Evolutionary conservation across 2,888 invertebrate genomes (phyloP).

Genomic region (Ormyrus labotus): DNA sequence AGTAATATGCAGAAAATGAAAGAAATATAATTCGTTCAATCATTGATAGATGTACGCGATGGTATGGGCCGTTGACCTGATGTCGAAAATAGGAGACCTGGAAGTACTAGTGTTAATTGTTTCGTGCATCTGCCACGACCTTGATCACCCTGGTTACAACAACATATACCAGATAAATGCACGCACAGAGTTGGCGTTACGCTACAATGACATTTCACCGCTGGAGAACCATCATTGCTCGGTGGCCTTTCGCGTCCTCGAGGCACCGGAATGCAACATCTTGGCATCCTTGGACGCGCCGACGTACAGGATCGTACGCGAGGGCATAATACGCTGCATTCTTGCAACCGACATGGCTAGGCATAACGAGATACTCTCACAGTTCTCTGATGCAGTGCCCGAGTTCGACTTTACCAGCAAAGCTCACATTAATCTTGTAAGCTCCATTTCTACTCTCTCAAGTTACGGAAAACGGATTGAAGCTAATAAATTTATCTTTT

Average conservation of each 20-base stretch:
- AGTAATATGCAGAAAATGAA: no score
- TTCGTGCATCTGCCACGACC: slow-evolving; percentile 88
- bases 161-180: slow-evolving; percentile 90
- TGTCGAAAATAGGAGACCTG: slow-evolving; percentile 83
- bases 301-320: slow-evolving; percentile 82
- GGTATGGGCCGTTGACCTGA: slow-evolving; percentile 84
- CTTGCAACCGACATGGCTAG: slow-evolving; percentile 88
- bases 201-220: slow-evolving; percentile 91
- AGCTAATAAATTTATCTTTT: not conserved
- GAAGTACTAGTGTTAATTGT: slow-evolving; percentile 87
- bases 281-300: slow-evolving; percentile 82
- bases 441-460: slow-evolving; percentile 55
- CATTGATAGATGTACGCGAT: slow-evolving; percentile 86
- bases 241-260: slow-evolving; percentile 87
- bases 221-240: slow-evolving; percentile 92
- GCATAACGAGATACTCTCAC: slow-evolving; percentile 86
- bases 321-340: slow-evolving; percentile 88
- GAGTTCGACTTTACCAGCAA: slow-evolving; percentile 83
- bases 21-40: no score
- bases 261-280: slow-evolving; percentile 88
- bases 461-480: not conserved
- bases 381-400: slow-evolving; percentile 82
- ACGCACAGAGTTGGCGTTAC: slow-evolving; percentile 87
- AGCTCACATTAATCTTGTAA: slow-evolving; percentile 84
- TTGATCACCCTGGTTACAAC: slow-evolving; percentile 87